Base-by-base conservation (phyloP, 2,888 invertebrate species). In the Cryptophagus acutangulus region DNA sequence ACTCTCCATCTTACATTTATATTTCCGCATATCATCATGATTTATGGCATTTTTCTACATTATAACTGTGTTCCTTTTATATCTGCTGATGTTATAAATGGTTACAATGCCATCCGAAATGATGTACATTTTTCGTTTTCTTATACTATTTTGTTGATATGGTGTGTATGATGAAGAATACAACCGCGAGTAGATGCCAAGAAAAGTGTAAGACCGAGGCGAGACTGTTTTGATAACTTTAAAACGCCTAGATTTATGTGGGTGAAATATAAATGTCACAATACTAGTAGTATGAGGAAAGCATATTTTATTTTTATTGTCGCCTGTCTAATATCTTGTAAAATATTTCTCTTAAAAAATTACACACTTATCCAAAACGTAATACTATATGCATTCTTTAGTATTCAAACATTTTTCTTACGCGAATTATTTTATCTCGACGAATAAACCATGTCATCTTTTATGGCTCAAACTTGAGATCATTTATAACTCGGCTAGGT, bases 21-120 rank as follows among this genome's bases (percentile, higher is more conserved):
- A 26, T 48, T 44, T 48, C 40, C 36, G 41, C 39, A 37, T 40
- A 43, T 48, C 48, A 44, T 38, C 43, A 34, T 48, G 48, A 48
- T 48, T 48, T 41, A 48, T 48, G 28, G 25, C 31, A 40, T 39
- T 43, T 31, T 48, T 45, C 30, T 29, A 36, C 33, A 14, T 26
- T 33, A 25, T 30, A 8, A 6, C 28, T 33, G 29, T 34, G 34
- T 40, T 28, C 25, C 26, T 37, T 16, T 37, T 40, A 31, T 31
- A 13, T 35, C 17, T 33, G 17, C n/a, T 17, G 15, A 25, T 3
- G 33, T 33, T 34, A 44, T 40, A 40, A 37, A 44, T 40, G 36
- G 36, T 14, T 36, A 33, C 34, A 20, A 34, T 40, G 39, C 40
- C 36, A 40, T 34, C 25, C 38, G 37, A 33, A 33, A 30, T 40